Evolutionary conservation across 2,797 vertebrate genomes (phyloP).

Genomic region (Chanos chanos): DNA sequence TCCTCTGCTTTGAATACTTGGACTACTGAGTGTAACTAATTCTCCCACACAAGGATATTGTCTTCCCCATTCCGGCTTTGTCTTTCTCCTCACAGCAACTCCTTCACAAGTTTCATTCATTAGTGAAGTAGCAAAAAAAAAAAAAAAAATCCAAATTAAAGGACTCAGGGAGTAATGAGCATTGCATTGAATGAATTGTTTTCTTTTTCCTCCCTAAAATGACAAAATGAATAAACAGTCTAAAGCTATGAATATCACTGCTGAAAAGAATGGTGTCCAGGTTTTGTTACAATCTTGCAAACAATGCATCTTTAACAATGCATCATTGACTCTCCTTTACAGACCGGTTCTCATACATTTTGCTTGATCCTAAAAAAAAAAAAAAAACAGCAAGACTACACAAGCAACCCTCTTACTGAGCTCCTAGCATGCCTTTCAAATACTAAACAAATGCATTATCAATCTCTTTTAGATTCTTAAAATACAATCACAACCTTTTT

Average conservation of each 20-base stretch:
- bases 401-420: no score
- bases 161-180: constrained; percentile 68
- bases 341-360: constrained; percentile 1
- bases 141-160: constrained; percentile 59
- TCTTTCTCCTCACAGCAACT: constrained; percentile 61
- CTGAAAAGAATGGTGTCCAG: constrained; percentile 25
- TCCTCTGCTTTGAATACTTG: constrained; percentile 70
- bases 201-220: constrained; percentile 41
- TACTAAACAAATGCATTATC: no score
- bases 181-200: constrained; percentile 58
- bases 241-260: constrained; percentile 17
- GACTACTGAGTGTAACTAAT: constrained; percentile 82
- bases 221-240: constrained; percentile 37
- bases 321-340: no score
- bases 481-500: no score
- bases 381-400: constrained; percentile 1
- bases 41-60: constrained; percentile 79
- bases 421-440: neutral
- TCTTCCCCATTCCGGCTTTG: constrained; percentile 69
- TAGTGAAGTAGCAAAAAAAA: constrained; percentile 49
- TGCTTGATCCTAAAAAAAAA: neutral
- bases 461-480: no score
- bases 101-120: constrained; percentile 71
- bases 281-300: constrained; percentile 30
- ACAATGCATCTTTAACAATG: constrained; percentile 31